Evolutionary conservation across 2,113 vertebrate species (phyloP).

Genomic region (Rousettus leschenaultii): DNA sequence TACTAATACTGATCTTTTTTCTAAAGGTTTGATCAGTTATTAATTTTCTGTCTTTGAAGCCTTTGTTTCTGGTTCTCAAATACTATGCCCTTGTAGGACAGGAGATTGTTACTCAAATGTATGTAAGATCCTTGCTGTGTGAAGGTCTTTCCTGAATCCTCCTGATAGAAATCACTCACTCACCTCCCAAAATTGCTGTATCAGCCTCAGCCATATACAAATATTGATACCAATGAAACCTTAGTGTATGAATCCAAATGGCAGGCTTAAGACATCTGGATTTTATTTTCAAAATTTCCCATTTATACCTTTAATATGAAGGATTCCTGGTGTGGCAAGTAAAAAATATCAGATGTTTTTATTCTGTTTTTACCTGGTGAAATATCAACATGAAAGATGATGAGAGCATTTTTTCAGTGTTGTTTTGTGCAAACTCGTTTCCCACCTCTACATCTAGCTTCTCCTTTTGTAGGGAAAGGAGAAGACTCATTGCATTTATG

Average conservation of each 20-base stretch:
- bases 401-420: background rate
- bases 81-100: background rate
- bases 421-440: background rate
- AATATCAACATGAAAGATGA: constrained; percentile 1
- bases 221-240: background rate
- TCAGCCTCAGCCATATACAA: background rate
- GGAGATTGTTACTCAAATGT: background rate
- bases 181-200: background rate
- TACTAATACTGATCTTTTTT: background rate
- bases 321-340: background rate
- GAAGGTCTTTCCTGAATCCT: background rate
- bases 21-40: background rate
- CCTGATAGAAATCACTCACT: background rate
- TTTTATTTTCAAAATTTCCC: background rate
- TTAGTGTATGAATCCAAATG: background rate
- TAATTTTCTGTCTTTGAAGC: background rate
- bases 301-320: background rate
- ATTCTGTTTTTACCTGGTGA: background rate
- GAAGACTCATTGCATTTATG: background rate
- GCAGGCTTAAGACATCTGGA: background rate
- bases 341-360: background rate
- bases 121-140: background rate
- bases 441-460: background rate
- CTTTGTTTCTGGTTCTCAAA: background rate
- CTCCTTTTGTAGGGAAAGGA: background rate